Conservation (phyloP, 64 coral and sea anemone species). For the Cladopsammia gracilis region DNA sequence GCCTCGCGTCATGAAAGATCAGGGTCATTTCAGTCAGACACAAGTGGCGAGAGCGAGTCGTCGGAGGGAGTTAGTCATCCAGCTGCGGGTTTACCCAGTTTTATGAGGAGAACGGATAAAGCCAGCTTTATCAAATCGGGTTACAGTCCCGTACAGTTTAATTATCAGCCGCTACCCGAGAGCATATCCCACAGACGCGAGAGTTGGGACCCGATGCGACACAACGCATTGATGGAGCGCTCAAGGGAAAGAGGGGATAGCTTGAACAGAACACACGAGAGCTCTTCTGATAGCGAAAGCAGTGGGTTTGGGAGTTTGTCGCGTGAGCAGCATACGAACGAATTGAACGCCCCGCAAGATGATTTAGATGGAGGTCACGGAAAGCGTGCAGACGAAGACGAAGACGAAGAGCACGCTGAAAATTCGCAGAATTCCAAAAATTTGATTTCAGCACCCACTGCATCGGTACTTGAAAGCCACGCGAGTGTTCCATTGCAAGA, state of each 20-base stretch:
- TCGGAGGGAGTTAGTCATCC: not conserved
- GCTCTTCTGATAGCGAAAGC: slow-evolving; percentile 8
- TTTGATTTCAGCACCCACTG: not conserved
- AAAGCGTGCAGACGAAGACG: not conserved
- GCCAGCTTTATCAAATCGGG: slow-evolving; percentile 12
- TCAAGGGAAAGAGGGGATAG: not conserved
- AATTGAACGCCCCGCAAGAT: not conserved
- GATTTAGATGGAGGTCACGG: not conserved
- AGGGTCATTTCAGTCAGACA: slow-evolving; percentile 70
- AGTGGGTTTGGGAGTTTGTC: not conserved
- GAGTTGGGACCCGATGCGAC: slow-evolving; percentile 9
- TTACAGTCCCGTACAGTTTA: slow-evolving; percentile 63
- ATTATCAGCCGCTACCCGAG: slow-evolving; percentile 29
- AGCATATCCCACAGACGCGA: slow-evolving; percentile 10
- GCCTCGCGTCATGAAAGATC: slow-evolving; percentile 17
- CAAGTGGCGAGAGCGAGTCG: slow-evolving; percentile 58
- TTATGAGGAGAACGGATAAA: slow-evolving; percentile 22
- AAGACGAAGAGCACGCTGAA: not conserved
- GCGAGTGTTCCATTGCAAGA: not conserved
- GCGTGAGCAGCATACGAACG: not conserved
- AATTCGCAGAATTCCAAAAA: slow-evolving; percentile 4
- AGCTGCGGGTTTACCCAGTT: not conserved
- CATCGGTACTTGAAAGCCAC: not conserved
- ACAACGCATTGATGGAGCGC: not conserved
- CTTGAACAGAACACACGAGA: not conserved